phyloP scores from a whole-genome alignment of 1,140 invertebrate genomes.

The Laupala kohalensis region DNA sequence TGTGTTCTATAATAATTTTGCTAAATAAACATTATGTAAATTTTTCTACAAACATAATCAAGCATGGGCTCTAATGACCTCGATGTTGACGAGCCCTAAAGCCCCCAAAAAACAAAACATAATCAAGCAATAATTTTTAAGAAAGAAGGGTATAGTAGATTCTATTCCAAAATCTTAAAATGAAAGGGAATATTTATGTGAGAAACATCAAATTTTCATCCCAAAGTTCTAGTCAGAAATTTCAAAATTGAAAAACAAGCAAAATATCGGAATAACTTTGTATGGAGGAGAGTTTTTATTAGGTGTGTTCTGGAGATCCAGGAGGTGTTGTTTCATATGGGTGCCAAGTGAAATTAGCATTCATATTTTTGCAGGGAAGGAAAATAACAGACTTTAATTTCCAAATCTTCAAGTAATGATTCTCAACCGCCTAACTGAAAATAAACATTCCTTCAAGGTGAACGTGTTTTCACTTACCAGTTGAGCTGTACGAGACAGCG shows the following conservation, averaged over 20 bases:
- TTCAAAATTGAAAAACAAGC: no score
- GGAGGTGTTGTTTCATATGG: no score
- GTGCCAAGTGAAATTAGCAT: background rate
- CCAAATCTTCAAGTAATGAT: background rate
- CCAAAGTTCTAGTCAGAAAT: no score
- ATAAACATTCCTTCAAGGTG: background rate
- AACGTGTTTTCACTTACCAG: background rate
- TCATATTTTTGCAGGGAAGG: background rate
- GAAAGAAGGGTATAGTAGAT: background rate
- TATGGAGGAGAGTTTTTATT: no score
- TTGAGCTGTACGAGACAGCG: background rate
- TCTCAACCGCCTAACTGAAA: background rate
- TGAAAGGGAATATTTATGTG: no score
- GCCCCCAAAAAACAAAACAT: background rate
- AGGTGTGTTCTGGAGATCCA: no score
- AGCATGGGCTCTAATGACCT: background rate
- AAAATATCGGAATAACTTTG: no score
- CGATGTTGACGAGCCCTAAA: no score
- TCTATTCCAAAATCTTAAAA: background rate
- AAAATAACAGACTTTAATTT: background rate
- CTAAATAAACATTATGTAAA: background rate
- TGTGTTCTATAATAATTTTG: background rate
- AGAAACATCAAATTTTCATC: background rate
- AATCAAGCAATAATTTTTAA: background rate
- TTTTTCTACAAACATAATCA: background rate